Evolutionary conservation across 30 jellyfish, hydroid and myxozoan species (phyloP), one percentile per base, ranked within the genome.

Genomic region (Cassiopea xamachana): DNA sequence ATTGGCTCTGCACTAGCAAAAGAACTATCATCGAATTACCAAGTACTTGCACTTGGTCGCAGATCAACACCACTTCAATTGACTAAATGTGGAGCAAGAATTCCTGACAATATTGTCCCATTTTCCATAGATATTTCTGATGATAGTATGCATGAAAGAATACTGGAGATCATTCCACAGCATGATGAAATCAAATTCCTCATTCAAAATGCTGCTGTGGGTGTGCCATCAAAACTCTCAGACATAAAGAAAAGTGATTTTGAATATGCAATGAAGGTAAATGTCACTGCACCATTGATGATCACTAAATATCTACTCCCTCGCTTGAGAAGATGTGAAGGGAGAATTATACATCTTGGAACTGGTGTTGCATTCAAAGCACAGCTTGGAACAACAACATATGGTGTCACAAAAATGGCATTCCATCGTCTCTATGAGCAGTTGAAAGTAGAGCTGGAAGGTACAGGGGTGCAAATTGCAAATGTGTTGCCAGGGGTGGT

Each of bases 181-280:
- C 6, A 46, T 8, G 93, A 86, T 59, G 62, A 75, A 10, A 74
- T 86, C 46, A 86, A 86, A 61, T 86, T 44, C 44, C 76, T 86
- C 19, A 84, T 86, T 8, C 93, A 86, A 86, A 86, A 86, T 86
- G 93, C 93, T 6, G 93, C 93, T 1, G 93, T 86, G 5, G 93
- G 93, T n/a, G 46, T 72, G 7, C 93, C 93, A 10, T 88, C 75
- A 45, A 50, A 68, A 44, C 87, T 86, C 48, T 27, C 78, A 19
- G 88, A 73, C 19, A 73, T 86, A 4, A 61, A 13, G 15, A n/a
- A 75, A 86, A 73, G 61, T 1, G 93, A 86, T 73, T 86, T 86
- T 75, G 93, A 86, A 46, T 86, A 86, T 86, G 93, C 93, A 8
- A 60, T 86, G 81, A 60, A 74, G 10, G 93, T 86, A 3, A 86